A percentile compares a stretch with the other conserved stretches of the same genome.
phyloP scores from a whole-genome alignment of 2,797 vertebrate genomes.

The Cuniculus paca region DNA sequence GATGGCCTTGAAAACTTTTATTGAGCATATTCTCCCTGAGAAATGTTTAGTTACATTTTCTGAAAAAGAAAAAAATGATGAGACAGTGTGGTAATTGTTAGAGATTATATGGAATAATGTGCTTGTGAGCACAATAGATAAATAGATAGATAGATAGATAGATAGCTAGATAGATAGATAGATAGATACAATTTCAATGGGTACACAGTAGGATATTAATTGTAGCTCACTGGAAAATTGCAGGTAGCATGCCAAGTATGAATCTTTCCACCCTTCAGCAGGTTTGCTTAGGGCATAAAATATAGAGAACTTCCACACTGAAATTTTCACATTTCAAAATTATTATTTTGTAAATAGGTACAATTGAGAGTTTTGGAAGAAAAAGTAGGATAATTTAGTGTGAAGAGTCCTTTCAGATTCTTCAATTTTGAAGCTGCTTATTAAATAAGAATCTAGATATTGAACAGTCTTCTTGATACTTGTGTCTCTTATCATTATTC shows the following conservation, averaged over 20 bases:
- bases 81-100: background rate
- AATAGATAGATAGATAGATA: background rate
- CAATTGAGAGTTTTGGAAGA: background rate
- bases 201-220: background rate
- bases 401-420: background rate
- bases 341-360: background rate
- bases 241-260: background rate
- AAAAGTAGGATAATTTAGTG: background rate
- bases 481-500: background rate
- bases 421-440: background rate
- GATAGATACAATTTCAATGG: background rate
- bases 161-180: no score
- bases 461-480: background rate
- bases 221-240: background rate
- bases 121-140: background rate
- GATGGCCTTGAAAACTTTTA: background rate
- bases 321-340: constrained; percentile 39
- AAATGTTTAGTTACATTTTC: background rate
- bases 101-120: background rate
- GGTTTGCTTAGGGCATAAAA: constrained; percentile 37
- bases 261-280: constrained; percentile 1
- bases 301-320: background rate
- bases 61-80: background rate
- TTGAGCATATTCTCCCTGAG: background rate
- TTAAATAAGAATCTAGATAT: background rate